phyloP scores from a whole-genome alignment of 64 coral and sea anemone species.

The Montipora foliosa region DNA sequence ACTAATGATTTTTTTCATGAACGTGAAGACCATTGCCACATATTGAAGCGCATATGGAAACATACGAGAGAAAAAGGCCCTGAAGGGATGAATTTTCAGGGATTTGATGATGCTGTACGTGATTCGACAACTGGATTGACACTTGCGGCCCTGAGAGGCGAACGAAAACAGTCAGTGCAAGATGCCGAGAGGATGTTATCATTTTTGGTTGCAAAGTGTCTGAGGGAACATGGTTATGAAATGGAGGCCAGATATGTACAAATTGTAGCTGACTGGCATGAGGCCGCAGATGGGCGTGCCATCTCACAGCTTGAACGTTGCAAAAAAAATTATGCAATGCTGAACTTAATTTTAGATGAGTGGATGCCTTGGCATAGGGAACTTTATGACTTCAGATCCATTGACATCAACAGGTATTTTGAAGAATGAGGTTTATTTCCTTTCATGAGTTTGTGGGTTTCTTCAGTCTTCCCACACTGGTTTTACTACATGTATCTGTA shows the following conservation, averaged over 20 bases:
- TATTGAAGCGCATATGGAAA: conserved; percentile 70
- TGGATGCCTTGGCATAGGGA: conserved; percentile 77
- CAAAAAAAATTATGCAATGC: conserved; percentile 72
- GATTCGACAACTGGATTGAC: conserved; percentile 58
- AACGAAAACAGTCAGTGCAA: conserved; percentile 69
- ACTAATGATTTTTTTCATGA: conserved; percentile 1
- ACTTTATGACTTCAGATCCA: conserved; percentile 44
- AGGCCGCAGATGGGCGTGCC: conserved; percentile 65
- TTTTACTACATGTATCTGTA: too few relatives aligned
- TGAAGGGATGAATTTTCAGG: conserved; percentile 31
- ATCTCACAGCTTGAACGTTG: conserved; percentile 42
- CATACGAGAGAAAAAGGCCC: conserved; percentile 65
- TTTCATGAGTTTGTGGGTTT: too few relatives aligned
- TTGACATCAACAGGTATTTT: background rate
- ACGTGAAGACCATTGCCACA: conserved; percentile 76
- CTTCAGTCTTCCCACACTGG: too few relatives aligned
- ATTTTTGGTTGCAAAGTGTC: conserved; percentile 59
- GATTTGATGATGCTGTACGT: conserved; percentile 63
- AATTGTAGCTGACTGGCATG: conserved; percentile 78
- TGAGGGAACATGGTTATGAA: conserved; percentile 41
- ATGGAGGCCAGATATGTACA: conserved; percentile 31
- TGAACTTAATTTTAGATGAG: conserved; percentile 75
- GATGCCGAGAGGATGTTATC: conserved; percentile 78
- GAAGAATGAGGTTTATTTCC: too few relatives aligned
- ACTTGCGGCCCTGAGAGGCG: conserved; percentile 46